Evolutionary conservation across 2,797 vertebrate species (phyloP), one percentile per base, ranked within the genome.

Genomic region (Leucoraja ocellata): DNA sequence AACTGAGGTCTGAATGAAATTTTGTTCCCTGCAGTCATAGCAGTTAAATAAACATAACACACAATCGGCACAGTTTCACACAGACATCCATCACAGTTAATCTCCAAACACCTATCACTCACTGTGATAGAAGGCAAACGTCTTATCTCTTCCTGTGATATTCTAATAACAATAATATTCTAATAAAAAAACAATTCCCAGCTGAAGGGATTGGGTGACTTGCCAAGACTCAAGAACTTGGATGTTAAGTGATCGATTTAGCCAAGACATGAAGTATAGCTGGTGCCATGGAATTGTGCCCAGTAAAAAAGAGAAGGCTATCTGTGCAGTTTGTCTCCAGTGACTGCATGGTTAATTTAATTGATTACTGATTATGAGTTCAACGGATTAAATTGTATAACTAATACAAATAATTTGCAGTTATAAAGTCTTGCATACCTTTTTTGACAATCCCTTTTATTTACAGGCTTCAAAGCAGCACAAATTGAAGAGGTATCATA

Each of bases 401-500:
- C 1, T 74, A 68, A 54, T 71, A 71, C 68, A 71, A 71, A 18
- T 21, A 65, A 68, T 25, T 65, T 88, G n/a, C 32, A 88, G 5
- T 36, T 88, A 36, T 54, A 73, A 58, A 76, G 74, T 28, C 91
- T 36, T 4, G 65, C 77, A 54, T 76, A 28, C 39, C n/a, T 32
- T 58, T 91, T 68, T 23, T 25, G 76, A 36, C 76, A 46, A 28
- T 83, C 73, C 54, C 92, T 28, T 91, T 88, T 21, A 9, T 91
- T 46, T 93, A 65, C 95, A 99, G 98, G 98, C 98, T 93, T 98
- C 98, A 79, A 98, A 99, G 94, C 98, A 98, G 94, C 98, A 99
- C 96, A 97, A 96, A 21, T 95, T 99, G 93, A 97, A 98, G 95
- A 97, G 98, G 2, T 99, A 98, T 96, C 98, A 99, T 95, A 99